Evolutionary conservation across 2,888 invertebrate species (phyloP), one percentile per base, ranked within the genome.

Genomic region (Drosophila heteroneura): DNA sequence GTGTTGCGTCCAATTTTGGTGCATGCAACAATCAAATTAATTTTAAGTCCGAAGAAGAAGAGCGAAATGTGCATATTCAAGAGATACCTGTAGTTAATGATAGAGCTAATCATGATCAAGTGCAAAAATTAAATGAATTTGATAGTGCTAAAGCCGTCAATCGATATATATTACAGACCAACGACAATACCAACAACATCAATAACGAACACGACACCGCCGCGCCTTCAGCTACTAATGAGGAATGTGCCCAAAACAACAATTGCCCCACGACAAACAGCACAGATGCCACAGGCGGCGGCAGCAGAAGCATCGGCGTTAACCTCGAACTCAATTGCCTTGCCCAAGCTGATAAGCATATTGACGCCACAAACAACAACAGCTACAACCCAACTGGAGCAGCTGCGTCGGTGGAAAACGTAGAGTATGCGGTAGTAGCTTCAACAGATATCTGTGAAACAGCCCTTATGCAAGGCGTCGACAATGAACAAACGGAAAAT

Each of bases 401-500:
- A 56, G 39, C 67, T 63, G 32, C 58, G 53, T 28, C 73, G 49
- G 19, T 75, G 76, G 90, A 76, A 58, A 66, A 68, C 56, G 39
- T 87, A 82, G 74, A 82, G 14, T 76, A 65, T 30, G 53, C 76
- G 30, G 63, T 64, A 19, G 49, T 59, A 44, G 51, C 54, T 12
- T 32, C 56, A 28, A 52, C 37, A 14, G 66, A 78, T 33, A 19
- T 73, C 19, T 28, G 49, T 30, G 49, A 52, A 47, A 16, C 74
- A 28, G 12, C 61, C 12, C 4, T 54, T 44, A 12, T 39, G 28
- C 66, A 41, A 58, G 37, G 58, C 32, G 52, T 41, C 39, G 72
- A 89, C 28, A 57, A 88, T 30, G 76, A 90, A n/a, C 71, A 76
- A 59, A 54, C 53, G 14, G 84, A 85, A 63, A 85, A 97, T 94